Conservation (phyloP, 2,113 vertebrate species). For the Terrapene triunguis region DNA sequence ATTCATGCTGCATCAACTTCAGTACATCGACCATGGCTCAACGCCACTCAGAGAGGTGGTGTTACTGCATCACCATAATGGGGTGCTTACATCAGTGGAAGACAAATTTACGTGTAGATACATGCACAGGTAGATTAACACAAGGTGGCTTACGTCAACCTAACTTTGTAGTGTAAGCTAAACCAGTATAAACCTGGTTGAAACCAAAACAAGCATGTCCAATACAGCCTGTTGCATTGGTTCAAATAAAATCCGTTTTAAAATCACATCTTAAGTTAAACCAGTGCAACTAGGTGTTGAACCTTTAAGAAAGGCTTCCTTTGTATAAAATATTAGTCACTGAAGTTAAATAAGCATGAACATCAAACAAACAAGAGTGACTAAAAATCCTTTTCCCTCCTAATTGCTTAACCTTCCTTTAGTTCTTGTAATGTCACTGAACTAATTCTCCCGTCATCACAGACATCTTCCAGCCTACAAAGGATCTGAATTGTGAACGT, state of each 20-base stretch:
- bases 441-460: neutral
- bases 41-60: no score
- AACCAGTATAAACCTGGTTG: neutral
- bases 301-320: neutral
- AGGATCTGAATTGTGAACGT: neutral
- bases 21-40: no score
- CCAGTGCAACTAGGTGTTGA: neutral
- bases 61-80: no score
- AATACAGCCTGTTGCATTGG: neutral
- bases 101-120: no score
- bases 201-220: neutral
- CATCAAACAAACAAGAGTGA: neutral
- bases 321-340: neutral
- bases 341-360: rapidly evolving
- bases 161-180: neutral
- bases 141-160: no score
- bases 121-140: no score
- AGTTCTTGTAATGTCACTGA: neutral
- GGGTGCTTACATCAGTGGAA: no score
- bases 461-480: constrained; percentile 11
- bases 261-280: neutral
- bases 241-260: neutral
- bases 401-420: neutral
- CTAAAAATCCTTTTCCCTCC: constrained; percentile 6
- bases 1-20: no score